Percentiles rank a stretch among this genome's conserved stretches.
These are phyloP conservation scores for Thamnophis sirtalis DNA, from an alignment of 2,113 vertebrate species.

Conservation along the genomic window DNA sequence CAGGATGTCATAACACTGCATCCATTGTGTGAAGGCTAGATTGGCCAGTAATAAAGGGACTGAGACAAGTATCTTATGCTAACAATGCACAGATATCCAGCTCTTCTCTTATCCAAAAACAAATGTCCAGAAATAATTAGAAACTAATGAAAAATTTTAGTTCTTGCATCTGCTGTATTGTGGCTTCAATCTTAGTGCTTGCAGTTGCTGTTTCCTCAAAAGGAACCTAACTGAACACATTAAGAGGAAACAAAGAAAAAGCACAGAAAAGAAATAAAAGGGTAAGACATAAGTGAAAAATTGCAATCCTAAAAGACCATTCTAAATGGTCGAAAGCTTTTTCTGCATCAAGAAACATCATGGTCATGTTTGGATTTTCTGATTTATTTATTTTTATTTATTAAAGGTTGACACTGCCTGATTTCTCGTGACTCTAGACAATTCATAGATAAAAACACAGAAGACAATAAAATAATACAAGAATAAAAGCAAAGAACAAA, in stretches of 20 bases:
- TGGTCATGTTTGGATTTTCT: background rate
- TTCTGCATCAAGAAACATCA: background rate
- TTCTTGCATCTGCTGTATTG: background rate
- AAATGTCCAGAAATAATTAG: background rate
- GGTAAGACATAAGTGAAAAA: background rate
- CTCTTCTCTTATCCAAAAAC: background rate
- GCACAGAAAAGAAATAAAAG: background rate
- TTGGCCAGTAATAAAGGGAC: background rate
- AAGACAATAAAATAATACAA: background rate
- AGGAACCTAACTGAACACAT: background rate
- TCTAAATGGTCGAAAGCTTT: background rate
- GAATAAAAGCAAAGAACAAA: background rate
- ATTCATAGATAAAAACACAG: background rate
- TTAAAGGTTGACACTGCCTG: background rate
- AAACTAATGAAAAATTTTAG: background rate
- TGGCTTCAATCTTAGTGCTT: background rate
- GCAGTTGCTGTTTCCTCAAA: background rate
- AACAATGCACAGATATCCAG: background rate
- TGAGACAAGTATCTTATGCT: background rate
- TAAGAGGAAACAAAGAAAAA: background rate
- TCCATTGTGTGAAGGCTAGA: background rate
- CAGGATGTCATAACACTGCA: background rate
- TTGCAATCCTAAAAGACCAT: background rate
- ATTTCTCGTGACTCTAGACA: background rate
- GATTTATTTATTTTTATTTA: background rate